Evolutionary conservation across 1,140 invertebrate genomes (phyloP).

Genomic region (Euura saliciscinereae): DNA sequence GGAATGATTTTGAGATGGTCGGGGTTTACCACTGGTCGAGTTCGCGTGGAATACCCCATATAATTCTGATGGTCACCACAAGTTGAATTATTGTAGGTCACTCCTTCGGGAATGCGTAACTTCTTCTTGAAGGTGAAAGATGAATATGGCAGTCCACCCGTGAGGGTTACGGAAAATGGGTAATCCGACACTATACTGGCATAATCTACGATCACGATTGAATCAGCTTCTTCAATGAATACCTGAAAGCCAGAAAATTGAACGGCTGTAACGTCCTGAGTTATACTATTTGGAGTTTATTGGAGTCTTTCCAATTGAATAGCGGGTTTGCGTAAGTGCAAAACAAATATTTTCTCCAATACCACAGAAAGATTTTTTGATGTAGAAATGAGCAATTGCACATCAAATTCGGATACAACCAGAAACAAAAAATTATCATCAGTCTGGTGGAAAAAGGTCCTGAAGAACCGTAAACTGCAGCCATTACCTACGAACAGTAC

Average conservation of each 20-base stretch:
- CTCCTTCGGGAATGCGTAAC: background rate
- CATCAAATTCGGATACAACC: slow-evolving; percentile 48
- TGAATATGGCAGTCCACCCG: background rate
- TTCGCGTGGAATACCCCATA: too few species aligned
- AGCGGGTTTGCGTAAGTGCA: background rate
- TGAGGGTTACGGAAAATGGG: background rate
- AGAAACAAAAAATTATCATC: slow-evolving; percentile 50
- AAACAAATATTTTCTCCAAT: background rate
- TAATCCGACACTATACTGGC: background rate
- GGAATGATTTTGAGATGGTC: too few species aligned
- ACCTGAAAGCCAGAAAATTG: background rate
- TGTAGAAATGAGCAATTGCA: background rate
- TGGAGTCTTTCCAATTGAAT: background rate
- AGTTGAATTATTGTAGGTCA: background rate
- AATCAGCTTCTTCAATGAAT: background rate
- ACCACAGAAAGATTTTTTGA: background rate
- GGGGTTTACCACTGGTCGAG: too few species aligned
- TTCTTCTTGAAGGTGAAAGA: background rate
- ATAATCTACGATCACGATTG: background rate
- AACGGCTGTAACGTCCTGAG: background rate
- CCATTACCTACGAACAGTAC: background rate
- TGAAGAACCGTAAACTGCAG: background rate
- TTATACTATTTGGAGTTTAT: background rate
- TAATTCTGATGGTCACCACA: too few species aligned
- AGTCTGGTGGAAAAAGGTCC: slow-evolving; percentile 30